Evolutionary conservation across 1,140 invertebrate species (phyloP), one percentile per base, ranked within the genome.

Genomic region (Ips typographus): DNA sequence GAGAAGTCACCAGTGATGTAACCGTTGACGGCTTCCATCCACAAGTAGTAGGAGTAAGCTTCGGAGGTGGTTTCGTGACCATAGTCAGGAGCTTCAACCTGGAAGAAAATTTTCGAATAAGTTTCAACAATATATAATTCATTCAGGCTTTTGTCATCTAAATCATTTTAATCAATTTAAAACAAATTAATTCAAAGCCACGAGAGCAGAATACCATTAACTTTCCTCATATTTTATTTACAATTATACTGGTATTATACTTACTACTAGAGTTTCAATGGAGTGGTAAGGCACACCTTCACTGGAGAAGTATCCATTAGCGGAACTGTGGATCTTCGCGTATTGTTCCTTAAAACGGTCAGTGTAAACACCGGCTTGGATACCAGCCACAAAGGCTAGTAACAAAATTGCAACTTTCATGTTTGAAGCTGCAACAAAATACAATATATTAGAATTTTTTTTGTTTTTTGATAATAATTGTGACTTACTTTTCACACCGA

Each of bases 31-130:
- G 70, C 70, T 68, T 71, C 70, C 40, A 71, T 6, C 70, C 70
- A 70, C 6, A 70, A 42, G 43, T 70, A 64, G 61, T 70, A 70
- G 5, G 59, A 63, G 60, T 64, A 71, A 8, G 71, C 68, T 65
- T 72, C 71, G n/a, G 71, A 72, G 1, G 71, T 72, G 59, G 71
- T 72, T 70, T 72, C 62, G 42, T 72, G 71, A n/a, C 71, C 71
- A 52, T 72, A 43, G 47, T 72, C 71, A 40, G 63, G 65, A 5
- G 71, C 67, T 70, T 72, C 71, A 5, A 72, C 66, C 52, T 68
- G 44, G 1, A 3, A 22, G 2, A 6, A 49, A 2, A 22, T 22
- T 22, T 22, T 22, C 22, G 0, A 22, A 22, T 22, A 22, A 22
- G 22, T 22, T 22, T 22, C 22, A 22, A 22, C 22, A 22, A 22